Evolutionary conservation across 2,797 vertebrate genomes (phyloP).

Genomic region (Scolopax rusticola): DNA sequence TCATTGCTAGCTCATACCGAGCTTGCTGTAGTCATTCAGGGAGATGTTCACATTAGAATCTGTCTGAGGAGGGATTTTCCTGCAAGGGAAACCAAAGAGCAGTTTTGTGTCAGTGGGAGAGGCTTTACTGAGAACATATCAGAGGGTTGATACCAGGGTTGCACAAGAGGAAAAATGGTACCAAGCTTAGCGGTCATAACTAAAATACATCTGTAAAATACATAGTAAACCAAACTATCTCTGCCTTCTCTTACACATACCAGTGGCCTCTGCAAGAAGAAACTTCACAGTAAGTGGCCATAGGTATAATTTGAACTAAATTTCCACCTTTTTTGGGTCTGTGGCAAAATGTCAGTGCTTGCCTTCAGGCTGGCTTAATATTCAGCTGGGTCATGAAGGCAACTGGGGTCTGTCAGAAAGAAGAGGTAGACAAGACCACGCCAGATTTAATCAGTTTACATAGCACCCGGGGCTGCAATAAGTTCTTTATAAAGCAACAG

Average conservation of each 20-base stretch:
- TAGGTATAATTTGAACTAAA: conserved; percentile 7
- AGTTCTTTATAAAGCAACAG: conserved; percentile 45
- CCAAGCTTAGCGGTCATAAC: neutral
- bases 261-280: neutral
- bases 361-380: conserved; percentile 64
- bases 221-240: neutral
- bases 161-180: neutral
- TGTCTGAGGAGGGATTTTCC: neutral
- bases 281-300: neutral
- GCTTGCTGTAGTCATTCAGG: neutral
- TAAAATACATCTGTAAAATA: neutral
- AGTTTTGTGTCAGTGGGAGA: neutral
- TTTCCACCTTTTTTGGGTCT: conserved; percentile 21
- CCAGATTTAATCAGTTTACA: conserved; percentile 59
- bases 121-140: neutral
- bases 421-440: conserved; percentile 24
- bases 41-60: neutral
- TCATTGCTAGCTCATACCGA: neutral
- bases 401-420: conserved; percentile 18
- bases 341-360: conserved; percentile 71
- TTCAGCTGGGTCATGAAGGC: conserved; percentile 41
- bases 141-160: neutral
- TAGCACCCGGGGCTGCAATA: conserved; percentile 49
- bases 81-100: neutral
- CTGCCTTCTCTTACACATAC: neutral